Conservation (phyloP, 2,113 vertebrate species). For the Zosterops hypoxanthus region DNA sequence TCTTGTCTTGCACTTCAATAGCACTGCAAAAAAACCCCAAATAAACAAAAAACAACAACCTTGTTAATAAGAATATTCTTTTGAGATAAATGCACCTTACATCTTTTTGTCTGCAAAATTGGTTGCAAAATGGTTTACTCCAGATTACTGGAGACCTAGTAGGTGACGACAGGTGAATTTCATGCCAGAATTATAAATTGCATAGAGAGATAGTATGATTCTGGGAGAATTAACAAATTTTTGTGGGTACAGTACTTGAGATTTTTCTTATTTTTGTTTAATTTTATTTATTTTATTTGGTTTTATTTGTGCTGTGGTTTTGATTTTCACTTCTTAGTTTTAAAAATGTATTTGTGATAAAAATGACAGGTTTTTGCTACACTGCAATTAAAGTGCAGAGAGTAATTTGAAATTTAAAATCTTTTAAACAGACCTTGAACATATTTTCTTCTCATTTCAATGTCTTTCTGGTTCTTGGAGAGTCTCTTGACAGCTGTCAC, state of each 20-base stretch:
- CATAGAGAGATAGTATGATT: not conserved
- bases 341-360: not conserved
- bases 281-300: not conserved
- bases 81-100: not conserved
- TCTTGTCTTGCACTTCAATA: not conserved
- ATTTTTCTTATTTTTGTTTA: not conserved
- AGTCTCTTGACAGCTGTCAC: not conserved
- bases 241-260: not conserved
- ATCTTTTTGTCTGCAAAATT: not conserved
- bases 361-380: not conserved
- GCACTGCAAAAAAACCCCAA: not conserved
- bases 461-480: not conserved
- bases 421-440: not conserved
- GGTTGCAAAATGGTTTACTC: not conserved
- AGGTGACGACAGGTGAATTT: not conserved
- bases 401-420: not conserved
- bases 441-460: not conserved
- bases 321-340: not conserved
- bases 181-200: not conserved
- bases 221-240: not conserved
- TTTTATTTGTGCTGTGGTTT: not conserved
- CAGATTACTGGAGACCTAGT: not conserved
- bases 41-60: not conserved
- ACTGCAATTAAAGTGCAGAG: not conserved
- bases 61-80: not conserved